Evolutionary conservation across 1,140 invertebrate genomes (phyloP).

Genomic region (Maconellicoccus hirsutus): DNA sequence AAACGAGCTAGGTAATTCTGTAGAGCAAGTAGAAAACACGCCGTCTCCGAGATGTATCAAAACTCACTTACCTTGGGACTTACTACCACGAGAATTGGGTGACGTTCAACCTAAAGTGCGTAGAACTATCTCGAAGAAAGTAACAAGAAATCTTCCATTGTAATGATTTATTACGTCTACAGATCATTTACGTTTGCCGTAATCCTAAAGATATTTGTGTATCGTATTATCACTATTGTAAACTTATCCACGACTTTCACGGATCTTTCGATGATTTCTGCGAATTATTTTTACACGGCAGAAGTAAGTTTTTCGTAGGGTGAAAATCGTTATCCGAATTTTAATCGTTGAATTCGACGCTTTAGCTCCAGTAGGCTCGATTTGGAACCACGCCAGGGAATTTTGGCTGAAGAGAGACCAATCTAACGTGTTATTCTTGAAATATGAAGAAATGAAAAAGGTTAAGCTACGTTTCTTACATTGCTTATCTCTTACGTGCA

Average conservation of each 20-base stretch:
- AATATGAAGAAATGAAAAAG: constrained; percentile 40
- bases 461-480: constrained; percentile 25
- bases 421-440: constrained; percentile 40
- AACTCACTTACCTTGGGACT: constrained; percentile 62
- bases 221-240: constrained; percentile 79
- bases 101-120: constrained; percentile 59
- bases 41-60: constrained; percentile 61
- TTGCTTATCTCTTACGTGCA: too few relatives aligned
- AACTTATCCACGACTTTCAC: constrained; percentile 53
- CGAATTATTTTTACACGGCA: constrained; percentile 58
- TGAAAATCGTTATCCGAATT: neutral
- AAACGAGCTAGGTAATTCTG: constrained; percentile 43
- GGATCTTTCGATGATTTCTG: constrained; percentile 70
- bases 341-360: too few relatives aligned
- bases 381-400: constrained; percentile 33
- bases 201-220: constrained; percentile 92
- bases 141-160: too few relatives aligned
- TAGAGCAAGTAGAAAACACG: constrained; percentile 53
- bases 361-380: constrained; percentile 31
- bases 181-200: constrained; percentile 80
- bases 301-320: constrained; percentile 35
- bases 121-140: too few relatives aligned
- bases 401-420: constrained; percentile 37
- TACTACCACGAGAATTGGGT: constrained; percentile 54
- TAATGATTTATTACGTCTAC: constrained; percentile 31